Conservation (phyloP, 64 coral and sea anemone genomes). For the Hydrozoanthus tunicans region DNA sequence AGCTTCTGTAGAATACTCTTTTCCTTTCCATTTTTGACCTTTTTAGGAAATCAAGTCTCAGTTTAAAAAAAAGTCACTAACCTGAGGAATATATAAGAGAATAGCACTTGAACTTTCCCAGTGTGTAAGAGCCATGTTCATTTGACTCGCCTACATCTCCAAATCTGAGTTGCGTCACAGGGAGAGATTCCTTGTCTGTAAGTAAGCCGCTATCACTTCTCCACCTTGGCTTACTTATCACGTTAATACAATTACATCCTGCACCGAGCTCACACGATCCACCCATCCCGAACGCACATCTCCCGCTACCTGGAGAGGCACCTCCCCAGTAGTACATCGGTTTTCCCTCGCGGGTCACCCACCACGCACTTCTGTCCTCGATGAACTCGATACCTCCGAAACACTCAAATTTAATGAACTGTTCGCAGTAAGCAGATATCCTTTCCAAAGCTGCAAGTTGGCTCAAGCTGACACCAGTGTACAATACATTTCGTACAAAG, state of each 20-base stretch:
- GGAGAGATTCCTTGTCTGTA: constrained; percentile 14
- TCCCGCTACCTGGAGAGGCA: background rate
- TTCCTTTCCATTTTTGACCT: background rate
- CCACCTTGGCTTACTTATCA: background rate
- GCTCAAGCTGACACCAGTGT: background rate
- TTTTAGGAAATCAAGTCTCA: background rate
- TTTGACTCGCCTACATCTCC: background rate
- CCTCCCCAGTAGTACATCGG: constrained; percentile 42
- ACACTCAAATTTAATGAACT: constrained; percentile 47
- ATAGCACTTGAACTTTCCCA: constrained; percentile 19
- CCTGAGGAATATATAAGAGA: constrained; percentile 1
- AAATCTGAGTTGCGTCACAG: constrained; percentile 28
- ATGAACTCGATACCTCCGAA: background rate
- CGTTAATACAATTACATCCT: background rate
- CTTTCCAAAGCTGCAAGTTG: constrained; percentile 11
- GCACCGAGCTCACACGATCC: background rate
- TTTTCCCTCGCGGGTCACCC: constrained; percentile 22
- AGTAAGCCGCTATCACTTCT: constrained; percentile 14
- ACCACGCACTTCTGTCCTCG: background rate
- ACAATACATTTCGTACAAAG: background rate
- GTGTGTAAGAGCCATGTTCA: background rate
- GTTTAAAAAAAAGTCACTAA: background rate
- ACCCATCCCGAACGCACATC: constrained; percentile 23
- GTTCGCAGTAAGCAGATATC: constrained; percentile 7
- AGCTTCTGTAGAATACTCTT: background rate